Conservation (phyloP, 2,113 vertebrate species). For the Euleptes europaea region DNA sequence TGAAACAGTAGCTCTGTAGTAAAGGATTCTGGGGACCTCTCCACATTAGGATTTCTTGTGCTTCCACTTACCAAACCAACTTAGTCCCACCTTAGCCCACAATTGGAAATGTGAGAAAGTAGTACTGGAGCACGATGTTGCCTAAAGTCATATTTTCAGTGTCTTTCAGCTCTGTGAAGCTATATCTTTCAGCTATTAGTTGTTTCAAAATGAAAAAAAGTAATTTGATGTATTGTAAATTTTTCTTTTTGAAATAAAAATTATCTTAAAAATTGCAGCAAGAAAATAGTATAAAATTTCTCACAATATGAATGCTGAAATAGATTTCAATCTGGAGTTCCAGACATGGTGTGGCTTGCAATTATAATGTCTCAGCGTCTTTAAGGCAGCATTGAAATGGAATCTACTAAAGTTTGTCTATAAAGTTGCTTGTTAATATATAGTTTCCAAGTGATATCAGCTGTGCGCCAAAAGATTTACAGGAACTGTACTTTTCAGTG, state of each 20-base stretch:
- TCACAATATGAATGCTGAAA: neutral
- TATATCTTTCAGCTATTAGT: no score
- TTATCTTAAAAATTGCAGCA: neutral
- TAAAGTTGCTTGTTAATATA: neutral
- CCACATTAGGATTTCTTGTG: neutral
- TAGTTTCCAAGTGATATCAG: slow-evolving; percentile 14
- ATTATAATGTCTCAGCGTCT: slow-evolving; percentile 24
- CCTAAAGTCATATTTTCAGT: neutral
- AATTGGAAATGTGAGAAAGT: neutral
- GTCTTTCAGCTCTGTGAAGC: no score
- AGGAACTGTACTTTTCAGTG: slow-evolving; percentile 49
- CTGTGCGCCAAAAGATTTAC: slow-evolving; percentile 45
- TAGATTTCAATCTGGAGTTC: neutral
- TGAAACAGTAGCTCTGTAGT: no score
- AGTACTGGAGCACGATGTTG: neutral
- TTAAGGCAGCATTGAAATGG: slow-evolving; percentile 20
- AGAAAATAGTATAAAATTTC: slow-evolving; percentile 6
- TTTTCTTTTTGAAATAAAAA: no score
- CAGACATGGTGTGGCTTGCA: slow-evolving; percentile 7
- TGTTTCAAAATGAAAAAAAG: no score
- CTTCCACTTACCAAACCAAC: neutral
- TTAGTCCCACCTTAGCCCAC: neutral
- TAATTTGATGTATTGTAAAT: no score
- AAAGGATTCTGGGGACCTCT: neutral
- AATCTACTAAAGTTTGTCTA: slow-evolving; percentile 20